Evolutionary conservation across 2,113 vertebrate species (phyloP), one percentile per base, ranked within the genome.

Genomic region (Peromyscus maniculatus): DNA sequence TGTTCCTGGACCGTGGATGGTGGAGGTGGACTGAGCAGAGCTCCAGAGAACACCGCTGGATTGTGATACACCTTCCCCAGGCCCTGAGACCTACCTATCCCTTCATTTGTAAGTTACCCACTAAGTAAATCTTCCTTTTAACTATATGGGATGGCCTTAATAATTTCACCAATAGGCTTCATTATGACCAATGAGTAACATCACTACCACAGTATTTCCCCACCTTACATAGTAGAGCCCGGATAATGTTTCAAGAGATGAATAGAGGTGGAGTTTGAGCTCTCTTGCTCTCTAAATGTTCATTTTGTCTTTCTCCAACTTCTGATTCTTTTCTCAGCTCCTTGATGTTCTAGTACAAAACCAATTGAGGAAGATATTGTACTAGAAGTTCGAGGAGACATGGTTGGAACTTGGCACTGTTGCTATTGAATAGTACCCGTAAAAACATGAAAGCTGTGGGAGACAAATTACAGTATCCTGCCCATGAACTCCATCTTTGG

Each of bases 401-500:
- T 46, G 3, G 0, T 67, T 69, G 15, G 3, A 28, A 66, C 0
- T 64, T 86, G 31, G 11, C 1, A 87, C 0, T 74, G 0, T 67
- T 89, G 19, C 16, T 94, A 77, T 9, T 78, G 19, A 95, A 19
- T 86, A 84, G 7, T 21, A 80, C 28, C 31, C 36, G 31, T 62
- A 11, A 15, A 88, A 86, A 87, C 8, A 59, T 93, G 46, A 2
- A 91, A 67, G 15, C 1, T 84, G 13, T 46, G 16, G 21, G 1
- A 7, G 7, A 62, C 24, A 72, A 69, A 62, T 72, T 80, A 75
- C 80, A 33, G 33, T 62, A 26, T 11, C 17, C 10, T 52, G 6
- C 2, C 7, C 4, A 21, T 26, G 2, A 79, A 69, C 0, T 10
- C 2, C 62, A 22, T 0, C 4, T 90, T 28, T 64, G 28, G 3